Base-by-base conservation (phyloP, 2,888 invertebrate species). In the Trissolcus brochymenae region DNA sequence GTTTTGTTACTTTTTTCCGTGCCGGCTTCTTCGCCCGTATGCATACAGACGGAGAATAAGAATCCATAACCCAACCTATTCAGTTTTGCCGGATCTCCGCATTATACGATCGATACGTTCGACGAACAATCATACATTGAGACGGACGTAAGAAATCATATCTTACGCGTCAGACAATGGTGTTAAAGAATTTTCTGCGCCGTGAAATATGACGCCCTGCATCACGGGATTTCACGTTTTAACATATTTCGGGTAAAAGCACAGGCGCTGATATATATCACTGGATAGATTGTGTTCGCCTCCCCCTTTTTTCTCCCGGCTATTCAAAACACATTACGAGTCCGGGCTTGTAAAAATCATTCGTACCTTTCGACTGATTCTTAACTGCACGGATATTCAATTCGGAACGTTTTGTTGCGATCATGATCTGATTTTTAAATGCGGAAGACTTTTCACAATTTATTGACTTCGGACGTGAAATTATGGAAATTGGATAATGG, bases 1-100 rank as follows among this genome's bases (percentile, higher is more conserved):
- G 86, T 85, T 86, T 85, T 85, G 85, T 85, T 85, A 80, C 83
- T 82, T 84, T 84, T 84, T 84, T 80, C 77, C 80, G 78, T 59
- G 46, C 29, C 68, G 55, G 49, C 60, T 65, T 72, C 54, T 66
- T 76, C 56, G 64, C 74, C 61, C 68, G 70, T 80, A 61, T 66
- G 74, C 66, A 71, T 73, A 71, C 78, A 71, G 67, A 57, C 66
- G 75, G 68, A 73, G 76, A 77, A 78, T 76, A 68, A 59, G 79
- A 59, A 80, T 82, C 81, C 76, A 65, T 78, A 79, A 78, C 72
- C 79, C 76, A 21, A 49, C 51, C 78, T 65, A 80, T 78, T 76
- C 78, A 78, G 74, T 76, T 35, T 35, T 71, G 75, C 66, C 76
- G 79, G 79, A 81, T 80, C 78, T 78, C 71, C 78, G 80, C 76